A percentile compares a stretch with the other conserved stretches of the same genome.
Evolutionary conservation across 1,140 invertebrate genomes (phyloP).

Genomic region (Hormaphis cornu): DNA sequence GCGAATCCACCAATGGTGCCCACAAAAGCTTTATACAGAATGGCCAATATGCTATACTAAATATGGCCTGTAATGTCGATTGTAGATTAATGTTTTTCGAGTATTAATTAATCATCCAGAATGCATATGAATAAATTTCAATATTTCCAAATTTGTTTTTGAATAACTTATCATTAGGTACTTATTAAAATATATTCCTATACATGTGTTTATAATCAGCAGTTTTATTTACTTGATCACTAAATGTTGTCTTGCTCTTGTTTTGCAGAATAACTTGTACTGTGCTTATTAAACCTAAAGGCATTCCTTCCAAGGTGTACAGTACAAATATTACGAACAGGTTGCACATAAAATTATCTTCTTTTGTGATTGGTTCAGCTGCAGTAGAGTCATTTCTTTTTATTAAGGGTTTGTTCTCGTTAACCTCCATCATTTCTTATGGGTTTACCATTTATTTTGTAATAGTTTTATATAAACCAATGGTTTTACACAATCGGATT

Average conservation of each 20-base stretch:
- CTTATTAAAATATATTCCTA: neutral
- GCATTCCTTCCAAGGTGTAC: conserved; percentile 93
- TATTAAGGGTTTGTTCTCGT: too few species aligned
- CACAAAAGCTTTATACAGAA: conserved; percentile 95
- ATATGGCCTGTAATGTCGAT: conserved; percentile 74
- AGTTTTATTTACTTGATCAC: conserved; percentile 63
- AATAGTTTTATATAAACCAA: too few species aligned
- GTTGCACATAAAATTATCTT: conserved; percentile 60
- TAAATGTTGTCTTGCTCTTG: conserved; percentile 79
- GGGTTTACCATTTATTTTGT: too few species aligned
- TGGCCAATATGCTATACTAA: conserved; percentile 96
- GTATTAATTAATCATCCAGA: neutral
- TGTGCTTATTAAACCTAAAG: conserved; percentile 80
- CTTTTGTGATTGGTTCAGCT: neutral
- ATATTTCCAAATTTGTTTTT: neutral
- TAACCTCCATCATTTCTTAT: too few species aligned
- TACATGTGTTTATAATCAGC: conserved; percentile 50
- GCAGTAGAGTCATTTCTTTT: too few species aligned
- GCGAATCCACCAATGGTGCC: conserved; percentile 94
- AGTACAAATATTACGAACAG: conserved; percentile 81
- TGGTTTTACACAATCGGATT: too few species aligned
- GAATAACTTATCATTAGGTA: too few species aligned
- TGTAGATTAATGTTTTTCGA: neutral
- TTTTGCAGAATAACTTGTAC: conserved; percentile 94
- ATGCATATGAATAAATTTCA: neutral